phyloP scores from a whole-genome alignment of 2,113 vertebrate genomes.

The Mola mola region DNA sequence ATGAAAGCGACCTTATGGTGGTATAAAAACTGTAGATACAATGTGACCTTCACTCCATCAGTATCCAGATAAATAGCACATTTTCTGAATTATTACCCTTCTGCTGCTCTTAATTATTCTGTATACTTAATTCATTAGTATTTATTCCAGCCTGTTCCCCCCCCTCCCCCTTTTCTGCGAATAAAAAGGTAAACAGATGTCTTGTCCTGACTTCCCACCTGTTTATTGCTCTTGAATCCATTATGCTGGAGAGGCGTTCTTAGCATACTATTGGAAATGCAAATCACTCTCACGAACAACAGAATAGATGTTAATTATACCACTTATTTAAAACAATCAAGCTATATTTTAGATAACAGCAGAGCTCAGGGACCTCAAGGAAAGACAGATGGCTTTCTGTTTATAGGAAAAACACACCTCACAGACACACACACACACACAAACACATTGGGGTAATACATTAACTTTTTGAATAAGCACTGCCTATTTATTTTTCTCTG shows the following conservation, averaged over 20 bases:
- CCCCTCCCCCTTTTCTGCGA: background rate
- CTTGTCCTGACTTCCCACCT: slow-evolving; percentile 21
- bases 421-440: slow-evolving; percentile 16
- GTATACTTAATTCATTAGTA: background rate
- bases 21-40: background rate
- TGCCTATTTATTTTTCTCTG: slow-evolving; percentile 30
- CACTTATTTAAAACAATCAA: too few relatives aligned
- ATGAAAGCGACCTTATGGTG: too few relatives aligned
- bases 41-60: background rate
- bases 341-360: too few relatives aligned
- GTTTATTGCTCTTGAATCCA: background rate
- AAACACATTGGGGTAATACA: slow-evolving; percentile 7
- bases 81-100: too few relatives aligned
- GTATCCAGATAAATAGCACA: too few relatives aligned
- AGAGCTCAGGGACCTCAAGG: too few relatives aligned
- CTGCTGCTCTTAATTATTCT: background rate
- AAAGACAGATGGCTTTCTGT: too few relatives aligned
- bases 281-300: too few relatives aligned
- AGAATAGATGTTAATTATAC: background rate
- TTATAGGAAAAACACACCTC: background rate
- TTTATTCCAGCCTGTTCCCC: slow-evolving; percentile 9
- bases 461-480: slow-evolving; percentile 26
- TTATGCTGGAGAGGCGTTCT: too few relatives aligned
- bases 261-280: too few relatives aligned
- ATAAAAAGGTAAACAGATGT: slow-evolving; percentile 8